Conservation (phyloP, 2,113 vertebrate genomes). For the Prinia subflava region DNA sequence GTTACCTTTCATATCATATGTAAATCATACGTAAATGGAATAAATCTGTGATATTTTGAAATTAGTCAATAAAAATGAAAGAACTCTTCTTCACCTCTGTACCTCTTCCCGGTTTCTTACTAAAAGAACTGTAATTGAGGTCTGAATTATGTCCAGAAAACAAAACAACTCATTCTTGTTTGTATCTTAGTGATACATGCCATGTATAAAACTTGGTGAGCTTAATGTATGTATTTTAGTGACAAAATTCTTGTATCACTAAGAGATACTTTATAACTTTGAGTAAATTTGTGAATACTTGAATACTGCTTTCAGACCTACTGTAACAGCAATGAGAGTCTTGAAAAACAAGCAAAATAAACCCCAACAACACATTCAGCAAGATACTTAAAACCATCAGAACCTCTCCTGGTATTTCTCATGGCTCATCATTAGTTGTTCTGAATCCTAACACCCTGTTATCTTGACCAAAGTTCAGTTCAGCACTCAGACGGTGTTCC, state of each 20-base stretch:
- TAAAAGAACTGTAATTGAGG: background rate
- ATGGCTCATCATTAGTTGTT: background rate
- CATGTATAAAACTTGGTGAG: background rate
- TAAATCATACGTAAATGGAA: background rate
- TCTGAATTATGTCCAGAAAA: background rate
- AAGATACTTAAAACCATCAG: background rate
- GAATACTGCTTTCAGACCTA: background rate
- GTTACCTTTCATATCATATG: background rate
- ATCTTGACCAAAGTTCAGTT: constrained; percentile 27
- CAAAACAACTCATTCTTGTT: background rate
- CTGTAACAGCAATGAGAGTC: background rate
- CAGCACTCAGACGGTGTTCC: background rate
- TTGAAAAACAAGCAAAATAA: background rate
- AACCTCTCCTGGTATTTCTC: background rate
- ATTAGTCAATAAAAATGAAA: background rate
- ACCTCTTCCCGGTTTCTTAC: background rate
- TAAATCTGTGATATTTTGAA: background rate
- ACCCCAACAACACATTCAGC: background rate
- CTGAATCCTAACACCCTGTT: constrained; percentile 9
- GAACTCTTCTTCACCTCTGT: background rate
- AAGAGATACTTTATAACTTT: background rate
- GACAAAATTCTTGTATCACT: background rate
- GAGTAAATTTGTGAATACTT: background rate
- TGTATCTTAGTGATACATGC: too few relatives aligned
- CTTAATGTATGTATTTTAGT: background rate